Evolutionary conservation across 2,888 invertebrate species (phyloP), one percentile per base, ranked within the genome.

Genomic region (Drosophila neutralis): DNA sequence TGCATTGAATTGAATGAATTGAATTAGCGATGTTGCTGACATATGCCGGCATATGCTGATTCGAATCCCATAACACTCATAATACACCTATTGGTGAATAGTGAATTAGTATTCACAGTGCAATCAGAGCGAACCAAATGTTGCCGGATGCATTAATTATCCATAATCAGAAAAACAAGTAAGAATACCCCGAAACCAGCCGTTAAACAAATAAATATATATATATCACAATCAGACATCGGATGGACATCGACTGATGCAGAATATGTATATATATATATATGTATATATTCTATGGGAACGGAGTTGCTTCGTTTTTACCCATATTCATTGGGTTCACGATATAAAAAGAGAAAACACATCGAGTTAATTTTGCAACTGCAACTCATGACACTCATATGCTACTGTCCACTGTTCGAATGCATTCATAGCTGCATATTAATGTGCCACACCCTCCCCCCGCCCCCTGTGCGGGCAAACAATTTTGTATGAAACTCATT

Each of bases 401-500:
- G 45, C 70, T 27, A 27, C 40, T 70, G 59, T 45, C 61, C 71
- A 48, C 38, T 38, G 27, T 53, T 38, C 31, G 52, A 69, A 53
- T 54, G 60, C 45, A 80, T 70, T 27, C 59, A 48, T 64, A 36
- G 60, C 63, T 68, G 70, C 72, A 82, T 80, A 75, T 77, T 77
- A 83, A 88, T 88, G 80, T 21, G 38, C 38, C n/a, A n/a, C 35
- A 4, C 8, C 24, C 24, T 7, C 7, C 15, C 11, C n/a, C 3
- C 15, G 0, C 27, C 2, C 27, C 35, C 48, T 10, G 58, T 27
- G 18, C 27, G 10, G 15, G 8, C 15, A 51, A 49, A 61, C 70
- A 79, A 63, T 77, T 83, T 70, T 76, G 81, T 74, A 64, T 83
- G 80, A 73, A 71, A 69, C 77, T 76, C 83, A 88, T 86, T 84